Conservation (phyloP, 2,113 vertebrate genomes). For the Oryzias celebensis region DNA sequence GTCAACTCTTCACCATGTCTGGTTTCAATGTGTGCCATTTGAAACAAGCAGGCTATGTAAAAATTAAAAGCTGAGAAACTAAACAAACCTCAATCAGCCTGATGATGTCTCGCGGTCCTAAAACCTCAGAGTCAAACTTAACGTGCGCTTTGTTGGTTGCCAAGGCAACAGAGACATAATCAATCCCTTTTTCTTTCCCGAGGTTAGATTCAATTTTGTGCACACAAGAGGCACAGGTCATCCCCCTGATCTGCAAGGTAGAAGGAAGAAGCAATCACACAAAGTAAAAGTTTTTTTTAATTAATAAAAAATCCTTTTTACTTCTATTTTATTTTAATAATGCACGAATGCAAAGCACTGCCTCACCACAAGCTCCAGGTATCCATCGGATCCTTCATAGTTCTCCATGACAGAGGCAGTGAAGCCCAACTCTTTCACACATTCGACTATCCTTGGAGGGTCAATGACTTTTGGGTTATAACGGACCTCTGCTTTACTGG, state of each 20-base stretch:
- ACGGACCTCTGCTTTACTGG: constrained; percentile 96
- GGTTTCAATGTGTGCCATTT: neutral
- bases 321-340: too few species aligned
- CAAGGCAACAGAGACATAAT: constrained; percentile 92
- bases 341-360: neutral
- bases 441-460: constrained; percentile 84
- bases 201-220: constrained; percentile 97
- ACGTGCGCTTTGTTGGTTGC: constrained; percentile 98
- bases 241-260: constrained; percentile 87
- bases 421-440: constrained; percentile 92
- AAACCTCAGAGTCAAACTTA: constrained; percentile 90
- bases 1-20: neutral
- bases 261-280: constrained; percentile 23
- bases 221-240: constrained; percentile 96
- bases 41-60: neutral
- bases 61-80: neutral
- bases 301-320: too few species aligned
- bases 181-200: constrained; percentile 87
- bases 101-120: constrained; percentile 92
- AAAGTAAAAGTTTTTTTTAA: neutral
- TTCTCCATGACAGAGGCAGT: constrained; percentile 89
- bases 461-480: constrained; percentile 86
- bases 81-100: constrained; percentile 83
- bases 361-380: constrained; percentile 92
- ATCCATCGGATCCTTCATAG: constrained; percentile 86